Percentiles rank a stretch among this genome's conserved stretches.
Evolutionary conservation across 2,113 vertebrate species (phyloP).

Genomic region (Chinchilla lanigera): DNA sequence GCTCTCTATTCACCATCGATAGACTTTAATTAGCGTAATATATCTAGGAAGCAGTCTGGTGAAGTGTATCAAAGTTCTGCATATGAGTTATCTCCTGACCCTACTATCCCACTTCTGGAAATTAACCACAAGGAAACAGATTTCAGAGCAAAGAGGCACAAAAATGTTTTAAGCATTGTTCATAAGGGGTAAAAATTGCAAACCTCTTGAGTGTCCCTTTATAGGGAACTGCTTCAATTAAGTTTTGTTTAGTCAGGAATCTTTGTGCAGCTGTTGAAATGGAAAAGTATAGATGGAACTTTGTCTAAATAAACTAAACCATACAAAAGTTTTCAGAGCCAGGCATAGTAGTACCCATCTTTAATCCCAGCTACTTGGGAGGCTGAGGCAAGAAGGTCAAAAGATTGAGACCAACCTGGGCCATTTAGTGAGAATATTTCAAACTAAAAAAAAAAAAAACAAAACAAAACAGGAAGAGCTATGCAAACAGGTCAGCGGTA

Average conservation of each 20-base stretch:
- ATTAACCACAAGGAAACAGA: slow-evolving; percentile 54
- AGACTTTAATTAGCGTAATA: slow-evolving; percentile 47
- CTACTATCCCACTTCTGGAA: slow-evolving; percentile 50
- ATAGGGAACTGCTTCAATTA: slow-evolving; percentile 21
- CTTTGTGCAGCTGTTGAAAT: slow-evolving; percentile 9
- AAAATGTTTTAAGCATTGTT: slow-evolving; percentile 60
- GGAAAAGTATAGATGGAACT: neutral
- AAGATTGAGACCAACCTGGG: neutral
- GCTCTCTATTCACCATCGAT: slow-evolving; percentile 5
- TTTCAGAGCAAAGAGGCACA: slow-evolving; percentile 52
- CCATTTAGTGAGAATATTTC: neutral
- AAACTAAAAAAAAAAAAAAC: neutral
- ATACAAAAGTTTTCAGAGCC: neutral
- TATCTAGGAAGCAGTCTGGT: slow-evolving; percentile 29
- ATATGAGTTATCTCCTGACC: neutral
- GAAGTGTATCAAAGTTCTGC: slow-evolving; percentile 59
- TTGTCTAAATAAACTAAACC: slow-evolving; percentile 49
- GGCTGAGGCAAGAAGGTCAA: neutral
- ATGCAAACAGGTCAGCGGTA: neutral
- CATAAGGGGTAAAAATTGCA: slow-evolving; percentile 10
- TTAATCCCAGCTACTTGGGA: neutral
- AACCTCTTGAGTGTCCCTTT: neutral
- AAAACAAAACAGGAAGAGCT: neutral
- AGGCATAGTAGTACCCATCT: neutral
- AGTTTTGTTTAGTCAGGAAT: slow-evolving; percentile 58